Conservation (phyloP, 2,113 vertebrate genomes). For the Grus americana region DNA sequence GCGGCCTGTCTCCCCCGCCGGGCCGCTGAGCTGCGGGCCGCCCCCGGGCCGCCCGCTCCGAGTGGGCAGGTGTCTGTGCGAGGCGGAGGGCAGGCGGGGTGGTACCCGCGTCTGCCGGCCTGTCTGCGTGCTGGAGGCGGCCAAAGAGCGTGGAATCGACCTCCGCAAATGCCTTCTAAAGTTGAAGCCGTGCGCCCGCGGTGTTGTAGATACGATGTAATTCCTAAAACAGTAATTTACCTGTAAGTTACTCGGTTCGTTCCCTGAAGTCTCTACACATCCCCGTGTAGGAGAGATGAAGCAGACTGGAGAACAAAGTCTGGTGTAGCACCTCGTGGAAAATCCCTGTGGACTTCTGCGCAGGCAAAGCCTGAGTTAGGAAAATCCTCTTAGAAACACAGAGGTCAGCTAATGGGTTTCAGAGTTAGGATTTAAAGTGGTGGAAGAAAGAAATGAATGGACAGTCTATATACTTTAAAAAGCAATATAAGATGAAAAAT, state of each 20-base stretch:
- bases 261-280: rapidly evolving
- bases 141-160: rapidly evolving
- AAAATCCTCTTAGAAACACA: not conserved
- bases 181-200: not conserved
- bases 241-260: rapidly evolving
- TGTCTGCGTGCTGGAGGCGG: not conserved
- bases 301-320: not conserved
- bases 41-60: not conserved
- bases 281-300: rapidly evolving
- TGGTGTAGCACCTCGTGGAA: not conserved
- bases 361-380: not conserved
- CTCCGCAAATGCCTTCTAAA: rapidly evolving
- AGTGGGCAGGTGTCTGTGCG: not conserved
- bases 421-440: not conserved
- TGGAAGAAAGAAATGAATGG: not conserved
- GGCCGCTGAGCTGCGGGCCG: not conserved
- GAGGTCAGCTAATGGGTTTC: not conserved
- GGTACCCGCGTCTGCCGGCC: not conserved
- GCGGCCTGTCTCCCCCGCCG: not conserved
- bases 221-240: rapidly evolving
- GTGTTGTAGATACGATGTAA: rapidly evolving
- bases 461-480: not conserved
- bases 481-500: not conserved
- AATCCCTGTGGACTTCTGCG: not conserved
- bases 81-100: not conserved